These are phyloP conservation scores for Sarcophaga caerulescens DNA, from an alignment of 2,888 invertebrate genomes.

Conservation along the genomic window DNA sequence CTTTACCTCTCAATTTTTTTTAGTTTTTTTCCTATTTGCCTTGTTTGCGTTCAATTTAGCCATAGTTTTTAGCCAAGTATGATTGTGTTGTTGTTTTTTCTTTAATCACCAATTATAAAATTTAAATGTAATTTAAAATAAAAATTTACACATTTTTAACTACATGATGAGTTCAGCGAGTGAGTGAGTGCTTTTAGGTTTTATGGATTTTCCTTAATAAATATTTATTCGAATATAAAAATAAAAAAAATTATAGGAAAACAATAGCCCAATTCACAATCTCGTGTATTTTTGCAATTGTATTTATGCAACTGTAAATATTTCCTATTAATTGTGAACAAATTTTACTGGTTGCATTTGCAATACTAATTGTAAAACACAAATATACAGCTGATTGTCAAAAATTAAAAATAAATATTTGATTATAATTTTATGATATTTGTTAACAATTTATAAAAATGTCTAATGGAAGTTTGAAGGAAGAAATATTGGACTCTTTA, in stretches of 20 bases:
- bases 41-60: background rate
- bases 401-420: too few species aligned
- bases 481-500: too few species aligned
- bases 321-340: too few species aligned
- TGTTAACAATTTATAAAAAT: too few species aligned
- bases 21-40: background rate
- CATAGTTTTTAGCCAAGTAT: constrained; percentile 4
- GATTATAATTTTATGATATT: too few species aligned
- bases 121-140: constrained; percentile 1
- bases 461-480: too few species aligned
- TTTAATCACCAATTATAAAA: background rate
- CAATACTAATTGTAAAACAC: too few species aligned
- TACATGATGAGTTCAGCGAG: background rate
- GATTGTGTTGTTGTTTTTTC: background rate
- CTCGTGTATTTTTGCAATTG: too few species aligned
- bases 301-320: too few species aligned
- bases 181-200: background rate
- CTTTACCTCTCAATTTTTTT: background rate
- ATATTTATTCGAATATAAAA: background rate
- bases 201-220: background rate
- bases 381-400: too few species aligned
- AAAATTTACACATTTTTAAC: constrained; percentile 12
- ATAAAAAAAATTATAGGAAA: background rate
- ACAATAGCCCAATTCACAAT: too few species aligned
- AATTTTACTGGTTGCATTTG: too few species aligned